phyloP scores from a whole-genome alignment of 1,140 invertebrate genomes.

The Tigriopus japonicus region DNA sequence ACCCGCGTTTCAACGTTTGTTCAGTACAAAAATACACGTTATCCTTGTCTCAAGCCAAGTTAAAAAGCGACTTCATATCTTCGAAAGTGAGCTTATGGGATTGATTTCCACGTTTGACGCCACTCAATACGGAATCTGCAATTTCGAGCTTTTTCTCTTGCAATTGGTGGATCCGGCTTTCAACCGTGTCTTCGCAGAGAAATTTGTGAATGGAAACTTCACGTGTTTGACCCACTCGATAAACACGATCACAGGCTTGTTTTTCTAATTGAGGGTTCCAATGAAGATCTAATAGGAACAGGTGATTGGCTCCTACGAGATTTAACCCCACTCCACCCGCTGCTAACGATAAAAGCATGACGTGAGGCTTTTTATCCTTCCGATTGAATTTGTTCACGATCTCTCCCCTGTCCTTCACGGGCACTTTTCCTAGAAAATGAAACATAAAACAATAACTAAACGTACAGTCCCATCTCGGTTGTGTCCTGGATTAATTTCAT shows the following conservation, averaged over 20 bases:
- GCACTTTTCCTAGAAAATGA: conserved; percentile 26
- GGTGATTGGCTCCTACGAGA: conserved; percentile 68
- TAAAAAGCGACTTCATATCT: conserved; percentile 57
- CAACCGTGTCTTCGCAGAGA: conserved; percentile 59
- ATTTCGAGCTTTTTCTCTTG: conserved; percentile 59
- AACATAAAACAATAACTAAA: neutral
- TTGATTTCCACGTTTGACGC: conserved; percentile 32
- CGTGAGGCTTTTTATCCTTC: conserved; percentile 25
- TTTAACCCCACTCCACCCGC: conserved; percentile 83
- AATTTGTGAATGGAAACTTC: conserved; percentile 67
- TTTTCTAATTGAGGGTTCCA: conserved; percentile 88
- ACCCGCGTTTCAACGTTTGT: too few relatives aligned
- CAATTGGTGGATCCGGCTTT: conserved; percentile 53
- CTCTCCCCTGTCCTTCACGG: conserved; percentile 34
- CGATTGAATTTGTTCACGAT: conserved; percentile 53
- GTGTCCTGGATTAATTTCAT: conserved; percentile 9
- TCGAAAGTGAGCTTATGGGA: conserved; percentile 46
- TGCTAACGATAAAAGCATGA: conserved; percentile 60
- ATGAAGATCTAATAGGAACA: conserved; percentile 71
- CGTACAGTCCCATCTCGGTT: conserved; percentile 11
- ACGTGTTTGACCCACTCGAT: conserved; percentile 66
- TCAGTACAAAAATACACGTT: neutral
- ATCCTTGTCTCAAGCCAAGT: conserved; percentile 24
- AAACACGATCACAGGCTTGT: conserved; percentile 77
- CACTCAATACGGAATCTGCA: conserved; percentile 52